Conservation (phyloP, 2,113 vertebrate genomes). For the Myotis brandtii region DNA sequence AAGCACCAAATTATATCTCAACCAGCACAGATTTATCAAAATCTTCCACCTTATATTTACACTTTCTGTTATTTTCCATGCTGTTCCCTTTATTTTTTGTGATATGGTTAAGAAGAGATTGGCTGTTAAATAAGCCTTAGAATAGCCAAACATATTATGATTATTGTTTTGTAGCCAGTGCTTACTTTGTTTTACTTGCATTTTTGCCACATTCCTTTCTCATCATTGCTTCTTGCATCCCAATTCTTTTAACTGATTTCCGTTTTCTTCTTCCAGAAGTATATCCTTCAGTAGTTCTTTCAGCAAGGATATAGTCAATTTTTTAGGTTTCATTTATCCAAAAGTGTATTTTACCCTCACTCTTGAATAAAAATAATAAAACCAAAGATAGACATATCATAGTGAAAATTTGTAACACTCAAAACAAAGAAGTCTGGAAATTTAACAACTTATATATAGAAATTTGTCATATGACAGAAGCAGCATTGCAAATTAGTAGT, state of each 20-base stretch:
- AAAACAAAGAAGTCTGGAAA: background rate
- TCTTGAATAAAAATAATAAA: constrained; percentile 26
- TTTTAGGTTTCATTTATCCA: background rate
- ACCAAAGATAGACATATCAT: background rate
- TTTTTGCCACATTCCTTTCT: background rate
- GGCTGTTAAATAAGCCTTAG: background rate
- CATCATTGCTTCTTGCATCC: background rate
- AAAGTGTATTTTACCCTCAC: background rate
- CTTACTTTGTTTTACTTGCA: background rate
- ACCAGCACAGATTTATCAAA: background rate
- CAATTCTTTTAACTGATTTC: background rate
- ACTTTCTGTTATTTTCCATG: background rate
- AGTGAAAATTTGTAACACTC: background rate
- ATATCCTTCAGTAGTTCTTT: background rate
- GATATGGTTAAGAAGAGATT: background rate
- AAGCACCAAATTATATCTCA: background rate
- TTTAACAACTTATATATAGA: background rate
- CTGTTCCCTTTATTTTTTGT: background rate
- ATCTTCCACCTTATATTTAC: background rate
- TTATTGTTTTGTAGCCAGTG: background rate
- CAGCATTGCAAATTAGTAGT: background rate
- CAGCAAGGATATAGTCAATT: background rate
- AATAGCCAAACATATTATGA: background rate
- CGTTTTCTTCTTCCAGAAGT: background rate
- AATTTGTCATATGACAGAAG: background rate